Conservation (phyloP, 2,888 invertebrate genomes). For the Lordiphosa andalusiaca region DNA sequence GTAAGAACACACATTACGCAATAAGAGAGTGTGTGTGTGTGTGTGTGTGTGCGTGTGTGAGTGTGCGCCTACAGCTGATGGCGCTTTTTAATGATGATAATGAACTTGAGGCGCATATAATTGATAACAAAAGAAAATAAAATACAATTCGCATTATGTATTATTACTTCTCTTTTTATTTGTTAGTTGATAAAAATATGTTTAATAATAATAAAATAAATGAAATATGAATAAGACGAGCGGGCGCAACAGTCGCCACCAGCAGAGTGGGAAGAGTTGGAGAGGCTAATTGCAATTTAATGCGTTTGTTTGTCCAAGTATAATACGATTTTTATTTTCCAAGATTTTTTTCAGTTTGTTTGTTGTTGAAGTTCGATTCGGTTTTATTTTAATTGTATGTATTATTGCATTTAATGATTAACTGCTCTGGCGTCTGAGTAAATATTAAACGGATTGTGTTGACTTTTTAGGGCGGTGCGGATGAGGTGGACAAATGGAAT, state of each 20-base stretch:
- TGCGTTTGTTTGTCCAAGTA: conserved; percentile 59
- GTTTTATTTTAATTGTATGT: conserved; percentile 29
- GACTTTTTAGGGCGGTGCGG: too few species aligned
- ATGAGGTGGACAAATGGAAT: too few species aligned
- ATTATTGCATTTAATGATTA: conserved; percentile 40
- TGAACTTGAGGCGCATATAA: conserved; percentile 62
- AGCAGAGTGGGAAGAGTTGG: conserved; percentile 5
- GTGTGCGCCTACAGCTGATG: conserved; percentile 26
- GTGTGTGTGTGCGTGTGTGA: conserved; percentile 13
- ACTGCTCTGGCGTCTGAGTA: conserved; percentile 17
- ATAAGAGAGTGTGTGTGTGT: conserved; percentile 21
- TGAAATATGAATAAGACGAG: conserved; percentile 6
- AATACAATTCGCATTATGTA: conserved; percentile 29
- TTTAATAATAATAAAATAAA: conserved; percentile 39
- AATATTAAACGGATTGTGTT: conserved; percentile 15
- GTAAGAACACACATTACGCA: conserved; percentile 45
- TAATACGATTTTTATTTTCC: conserved; percentile 44
- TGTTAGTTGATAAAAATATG: conserved; percentile 30
- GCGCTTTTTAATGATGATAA: conserved; percentile 63
- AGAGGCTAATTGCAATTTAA: conserved; percentile 63
- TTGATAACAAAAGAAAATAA: conserved; percentile 63
- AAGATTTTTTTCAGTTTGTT: conserved; percentile 23
- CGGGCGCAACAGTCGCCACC: background rate
- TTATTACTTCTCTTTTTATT: conserved; percentile 28
- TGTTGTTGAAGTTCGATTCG: conserved; percentile 23